Conservation (phyloP, 2,113 vertebrate genomes). For the Empidonax traillii region DNA sequence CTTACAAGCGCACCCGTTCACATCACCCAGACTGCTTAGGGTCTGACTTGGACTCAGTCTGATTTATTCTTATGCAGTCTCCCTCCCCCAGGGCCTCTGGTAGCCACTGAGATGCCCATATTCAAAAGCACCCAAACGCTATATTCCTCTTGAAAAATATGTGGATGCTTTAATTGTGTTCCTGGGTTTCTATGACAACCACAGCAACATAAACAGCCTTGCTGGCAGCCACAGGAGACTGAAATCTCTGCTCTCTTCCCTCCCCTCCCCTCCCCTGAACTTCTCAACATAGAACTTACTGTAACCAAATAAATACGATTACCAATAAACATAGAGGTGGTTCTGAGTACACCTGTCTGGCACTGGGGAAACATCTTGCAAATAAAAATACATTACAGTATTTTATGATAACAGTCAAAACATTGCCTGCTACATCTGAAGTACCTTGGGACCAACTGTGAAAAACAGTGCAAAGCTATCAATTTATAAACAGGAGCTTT, state of each 20-base stretch:
- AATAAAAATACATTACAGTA: neutral
- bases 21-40: neutral
- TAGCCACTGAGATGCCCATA: neutral
- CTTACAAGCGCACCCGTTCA: fast-evolving
- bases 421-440: neutral
- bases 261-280: neutral
- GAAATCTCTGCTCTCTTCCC: slow-evolving; percentile 9
- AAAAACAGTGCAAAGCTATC: neutral
- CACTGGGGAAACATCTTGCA: neutral
- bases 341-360: neutral
- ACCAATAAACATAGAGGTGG: neutral
- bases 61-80: neutral
- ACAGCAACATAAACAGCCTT: slow-evolving; percentile 51
- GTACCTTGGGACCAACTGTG: neutral
- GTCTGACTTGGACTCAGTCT: neutral
- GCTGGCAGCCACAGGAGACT: slow-evolving; percentile 36
- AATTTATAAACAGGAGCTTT: slow-evolving; percentile 3
- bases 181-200: slow-evolving; percentile 55
- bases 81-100: neutral
- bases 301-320: neutral
- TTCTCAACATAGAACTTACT: neutral
- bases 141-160: slow-evolving; percentile 33
- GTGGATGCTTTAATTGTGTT: slow-evolving; percentile 38
- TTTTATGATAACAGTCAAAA: neutral
- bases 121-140: neutral